Evolutionary conservation across 2,797 vertebrate species (phyloP).

Genomic region (Gymnopithys bicolor): DNA sequence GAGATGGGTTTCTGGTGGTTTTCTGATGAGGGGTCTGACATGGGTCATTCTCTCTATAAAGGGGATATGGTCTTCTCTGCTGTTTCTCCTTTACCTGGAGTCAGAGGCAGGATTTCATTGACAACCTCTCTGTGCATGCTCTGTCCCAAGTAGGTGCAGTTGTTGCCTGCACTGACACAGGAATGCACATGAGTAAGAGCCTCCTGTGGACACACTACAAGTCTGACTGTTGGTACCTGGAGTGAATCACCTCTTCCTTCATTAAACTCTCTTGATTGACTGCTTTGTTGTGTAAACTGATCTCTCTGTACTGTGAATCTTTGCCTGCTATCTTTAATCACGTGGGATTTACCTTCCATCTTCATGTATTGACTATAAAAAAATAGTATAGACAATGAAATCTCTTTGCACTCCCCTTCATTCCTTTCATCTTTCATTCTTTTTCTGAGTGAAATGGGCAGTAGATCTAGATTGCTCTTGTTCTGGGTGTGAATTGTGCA

Average conservation of each 20-base stretch:
- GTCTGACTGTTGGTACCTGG: slow-evolving; percentile 24
- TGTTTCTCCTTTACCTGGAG: slow-evolving; percentile 5
- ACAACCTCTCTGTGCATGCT: slow-evolving; percentile 67
- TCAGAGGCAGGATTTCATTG: slow-evolving; percentile 69
- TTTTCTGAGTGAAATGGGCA: slow-evolving; percentile 27
- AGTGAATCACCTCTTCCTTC: not conserved
- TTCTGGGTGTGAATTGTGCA: slow-evolving; percentile 42
- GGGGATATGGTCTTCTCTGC: not conserved
- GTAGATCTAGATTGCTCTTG: not conserved
- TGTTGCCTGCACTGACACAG: slow-evolving; percentile 26
- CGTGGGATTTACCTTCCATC: slow-evolving; percentile 23
- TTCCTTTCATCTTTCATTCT: not conserved
- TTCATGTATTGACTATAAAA: not conserved
- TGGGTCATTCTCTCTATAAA: not conserved
- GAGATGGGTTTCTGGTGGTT: slow-evolving; percentile 4
- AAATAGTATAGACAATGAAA: not conserved
- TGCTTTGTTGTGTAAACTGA: slow-evolving; percentile 24
- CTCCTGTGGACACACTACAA: not conserved
- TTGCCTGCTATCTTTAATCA: slow-evolving; percentile 44
- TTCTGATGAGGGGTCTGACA: not conserved
- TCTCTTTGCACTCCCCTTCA: not conserved
- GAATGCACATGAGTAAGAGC: not conserved
- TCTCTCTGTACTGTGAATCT: slow-evolving; percentile 29
- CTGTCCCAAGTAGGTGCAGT: slow-evolving; percentile 22
- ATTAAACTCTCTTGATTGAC: slow-evolving; percentile 11